These are phyloP conservation scores for Papilio aristodemus DNA, from an alignment of 1,140 invertebrate genomes.

Conservation along the genomic window DNA sequence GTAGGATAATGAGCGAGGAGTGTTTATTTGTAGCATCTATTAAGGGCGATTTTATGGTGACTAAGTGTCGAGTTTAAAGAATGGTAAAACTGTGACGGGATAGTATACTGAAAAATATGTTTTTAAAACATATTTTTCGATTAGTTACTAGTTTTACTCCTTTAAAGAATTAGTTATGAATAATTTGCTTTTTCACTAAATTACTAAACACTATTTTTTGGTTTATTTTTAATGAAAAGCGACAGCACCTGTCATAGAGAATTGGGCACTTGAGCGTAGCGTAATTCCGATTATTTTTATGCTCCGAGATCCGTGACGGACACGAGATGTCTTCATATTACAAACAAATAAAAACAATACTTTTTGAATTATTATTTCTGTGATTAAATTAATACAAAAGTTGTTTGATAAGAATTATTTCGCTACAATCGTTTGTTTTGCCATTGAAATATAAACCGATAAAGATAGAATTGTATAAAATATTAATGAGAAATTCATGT, in stretches of 20 bases:
- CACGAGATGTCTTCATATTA: constrained; percentile 37
- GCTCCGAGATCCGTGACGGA: constrained; percentile 32
- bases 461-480: too few relatives aligned
- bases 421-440: not conserved
- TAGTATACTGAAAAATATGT: too few relatives aligned
- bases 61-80: constrained; percentile 18
- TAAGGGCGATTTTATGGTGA: constrained; percentile 11
- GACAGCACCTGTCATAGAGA: constrained; percentile 65
- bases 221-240: constrained; percentile 32
- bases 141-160: too few relatives aligned
- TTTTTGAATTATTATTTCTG: not conserved
- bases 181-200: too few relatives aligned
- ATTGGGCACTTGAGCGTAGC: constrained; percentile 60
- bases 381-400: not conserved
- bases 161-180: too few relatives aligned
- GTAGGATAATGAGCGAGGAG: constrained; percentile 33
- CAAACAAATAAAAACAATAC: not conserved
- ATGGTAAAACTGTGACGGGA: not conserved
- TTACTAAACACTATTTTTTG: too few relatives aligned
- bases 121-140: too few relatives aligned
- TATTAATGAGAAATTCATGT: too few relatives aligned
- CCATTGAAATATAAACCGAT: too few relatives aligned
- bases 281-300: constrained; percentile 47
- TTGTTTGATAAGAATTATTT: not conserved
- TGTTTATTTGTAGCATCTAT: constrained; percentile 27